Percentiles rank a stretch among this genome's conserved stretches.
phyloP scores from a whole-genome alignment of 1,140 invertebrate genomes.

The Halictus rubicundus region DNA sequence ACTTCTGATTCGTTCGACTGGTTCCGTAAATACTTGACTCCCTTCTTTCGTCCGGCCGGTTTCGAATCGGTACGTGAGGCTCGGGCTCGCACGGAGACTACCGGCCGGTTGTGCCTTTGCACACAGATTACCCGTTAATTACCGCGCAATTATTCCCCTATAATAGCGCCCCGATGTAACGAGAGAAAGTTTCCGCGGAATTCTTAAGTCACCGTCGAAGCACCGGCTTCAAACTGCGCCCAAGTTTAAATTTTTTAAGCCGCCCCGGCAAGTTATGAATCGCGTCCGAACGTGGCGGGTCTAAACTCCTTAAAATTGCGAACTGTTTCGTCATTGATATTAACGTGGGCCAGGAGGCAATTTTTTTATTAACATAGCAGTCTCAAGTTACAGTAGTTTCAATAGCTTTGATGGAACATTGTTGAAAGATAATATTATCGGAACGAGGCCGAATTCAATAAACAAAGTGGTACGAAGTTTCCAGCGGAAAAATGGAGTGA shows the following conservation, averaged over 20 bases:
- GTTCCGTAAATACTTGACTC: not conserved
- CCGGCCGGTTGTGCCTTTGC: not conserved
- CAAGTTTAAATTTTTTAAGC: not conserved
- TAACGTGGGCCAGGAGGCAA: not conserved
- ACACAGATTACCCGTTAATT: slow-evolving; percentile 26
- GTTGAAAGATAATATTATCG: too few relatives aligned
- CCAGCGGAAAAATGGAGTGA: too few relatives aligned
- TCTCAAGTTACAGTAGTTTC: too few relatives aligned
- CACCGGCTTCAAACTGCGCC: not conserved
- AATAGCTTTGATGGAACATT: too few relatives aligned
- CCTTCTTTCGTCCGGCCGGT: not conserved
- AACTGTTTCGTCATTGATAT: not conserved
- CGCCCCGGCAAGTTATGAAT: not conserved
- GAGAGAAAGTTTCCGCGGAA: slow-evolving; percentile 1
- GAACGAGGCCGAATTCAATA: too few relatives aligned
- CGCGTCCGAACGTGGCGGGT: not conserved
- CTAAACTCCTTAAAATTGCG: not conserved
- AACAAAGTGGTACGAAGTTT: too few relatives aligned
- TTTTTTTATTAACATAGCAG: too few relatives aligned
- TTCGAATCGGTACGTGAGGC: not conserved
- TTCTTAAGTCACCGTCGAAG: slow-evolving; percentile 8
- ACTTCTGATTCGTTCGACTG: not conserved
- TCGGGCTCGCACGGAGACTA: not conserved
- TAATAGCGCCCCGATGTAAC: not conserved
- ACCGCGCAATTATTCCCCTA: slow-evolving; percentile 33